A percentile compares a stretch with the other conserved stretches of the same genome.
Evolutionary conservation across 2,888 invertebrate species (phyloP).

Genomic region (Scaptomyza flava): DNA sequence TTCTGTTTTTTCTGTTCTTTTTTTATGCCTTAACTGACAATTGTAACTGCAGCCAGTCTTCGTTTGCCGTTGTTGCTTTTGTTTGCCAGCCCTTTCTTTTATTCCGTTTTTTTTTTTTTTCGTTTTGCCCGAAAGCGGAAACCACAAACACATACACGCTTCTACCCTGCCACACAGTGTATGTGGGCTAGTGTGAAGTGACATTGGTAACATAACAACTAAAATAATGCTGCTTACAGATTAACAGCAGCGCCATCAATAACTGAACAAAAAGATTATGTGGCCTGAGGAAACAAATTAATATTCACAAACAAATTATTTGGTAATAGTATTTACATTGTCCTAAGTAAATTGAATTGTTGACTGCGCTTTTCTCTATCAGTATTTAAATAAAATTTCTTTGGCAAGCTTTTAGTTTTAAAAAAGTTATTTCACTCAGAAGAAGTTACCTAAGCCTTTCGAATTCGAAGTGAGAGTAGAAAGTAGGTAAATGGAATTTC

Average conservation of each 20-base stretch:
- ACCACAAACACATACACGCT: slow-evolving; percentile 18
- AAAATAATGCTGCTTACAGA: slow-evolving; percentile 18
- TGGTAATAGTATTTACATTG: no score
- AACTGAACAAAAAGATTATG: not conserved
- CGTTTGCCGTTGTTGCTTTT: slow-evolving; percentile 43
- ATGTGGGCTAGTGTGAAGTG: slow-evolving; percentile 20
- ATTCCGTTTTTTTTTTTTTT: slow-evolving; percentile 4
- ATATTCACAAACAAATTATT: not conserved
- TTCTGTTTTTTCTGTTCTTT: not conserved
- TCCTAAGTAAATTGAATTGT: no score
- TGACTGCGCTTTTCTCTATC: no score
- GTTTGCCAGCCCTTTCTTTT: slow-evolving; percentile 31
- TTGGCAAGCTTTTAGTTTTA: no score
- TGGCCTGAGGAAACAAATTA: not conserved
- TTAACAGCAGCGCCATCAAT: slow-evolving; percentile 17
- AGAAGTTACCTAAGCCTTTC: no score
- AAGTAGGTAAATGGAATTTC: not conserved
- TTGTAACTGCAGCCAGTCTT: slow-evolving; percentile 40
- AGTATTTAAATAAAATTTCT: no score
- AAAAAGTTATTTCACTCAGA: no score
- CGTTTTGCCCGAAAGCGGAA: slow-evolving; percentile 60
- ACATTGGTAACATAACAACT: slow-evolving; percentile 15
- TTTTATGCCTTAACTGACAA: slow-evolving; percentile 38
- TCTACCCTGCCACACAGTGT: slow-evolving; percentile 7
- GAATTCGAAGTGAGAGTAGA: no score